Base-by-base conservation (phyloP, 2,797 vertebrate genomes). In the Alectoris magna region DNA sequence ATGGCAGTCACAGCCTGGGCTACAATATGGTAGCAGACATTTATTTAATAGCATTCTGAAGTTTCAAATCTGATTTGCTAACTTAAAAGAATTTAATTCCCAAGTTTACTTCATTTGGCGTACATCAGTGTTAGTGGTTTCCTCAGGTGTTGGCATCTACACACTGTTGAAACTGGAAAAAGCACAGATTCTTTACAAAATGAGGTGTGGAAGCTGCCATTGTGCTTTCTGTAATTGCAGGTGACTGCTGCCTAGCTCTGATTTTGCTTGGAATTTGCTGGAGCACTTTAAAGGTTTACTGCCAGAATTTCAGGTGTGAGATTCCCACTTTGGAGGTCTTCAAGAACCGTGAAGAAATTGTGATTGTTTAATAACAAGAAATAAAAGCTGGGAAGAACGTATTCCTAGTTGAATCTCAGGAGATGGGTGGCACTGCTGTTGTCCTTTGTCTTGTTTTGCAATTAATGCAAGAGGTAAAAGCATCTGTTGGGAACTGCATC, bases 401-500 rank as follows among this genome's bases (percentile, higher is more conserved):
- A 5, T 18, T 71, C 70, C 36, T 53, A 34, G 26, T 43, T 29
- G 41, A 62, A 51, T 16, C 56, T 60, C 43, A 43, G 46, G 66
- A 87, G 78, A 85, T 64, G 75, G 39, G 34, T 16, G 16, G 27
- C 26, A 3, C 34, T 21, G 13, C 64, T 26, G 11, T 62, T 38
- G 36, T 69, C 34, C 44, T 79, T 70, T 36, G 24, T 13, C 4
- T 89, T 38, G 34, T 92, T 56, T 55, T 87, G 53, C 86, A 62
- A 23, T 92, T 85, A 55, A 58, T 89, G 51, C 74, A 43, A 38
- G 62, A 63, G 17, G 16, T 68, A 66, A 82, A 79, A n/a, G 10
- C 76, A 11, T 68, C 70, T 80, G 53, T 71, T 94, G 55, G 19
- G 18, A 77, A 95, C 68, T 96, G 94, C 91, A 55, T 95, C 79